Conservation (phyloP, 2,797 vertebrate genomes). For the Chaetophractus vellerosus region DNA sequence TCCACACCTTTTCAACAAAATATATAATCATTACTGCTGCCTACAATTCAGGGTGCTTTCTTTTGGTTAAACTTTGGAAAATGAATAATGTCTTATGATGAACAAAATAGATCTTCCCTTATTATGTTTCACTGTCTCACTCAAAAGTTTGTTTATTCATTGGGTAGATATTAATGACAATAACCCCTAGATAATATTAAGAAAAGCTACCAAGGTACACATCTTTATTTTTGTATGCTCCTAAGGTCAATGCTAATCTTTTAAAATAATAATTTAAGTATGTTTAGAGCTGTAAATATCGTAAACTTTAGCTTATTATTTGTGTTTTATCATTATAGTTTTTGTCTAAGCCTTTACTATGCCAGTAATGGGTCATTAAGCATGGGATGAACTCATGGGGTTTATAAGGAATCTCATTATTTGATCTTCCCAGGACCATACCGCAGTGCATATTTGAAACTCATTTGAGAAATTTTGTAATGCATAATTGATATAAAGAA, state of each 20-base stretch:
- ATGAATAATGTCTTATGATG: neutral
- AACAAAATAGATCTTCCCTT: neutral
- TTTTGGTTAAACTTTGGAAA: slow-evolving; percentile 41
- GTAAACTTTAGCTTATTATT: slow-evolving; percentile 15
- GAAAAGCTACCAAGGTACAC: neutral
- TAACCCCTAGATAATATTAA: neutral
- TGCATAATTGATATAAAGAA: slow-evolving; percentile 35
- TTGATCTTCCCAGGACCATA: neutral
- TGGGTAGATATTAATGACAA: slow-evolving; percentile 5
- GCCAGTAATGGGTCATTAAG: slow-evolving; percentile 34
- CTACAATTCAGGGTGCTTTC: slow-evolving; percentile 4
- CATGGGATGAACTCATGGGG: neutral
- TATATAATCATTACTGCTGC: neutral
- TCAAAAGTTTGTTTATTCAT: slow-evolving; percentile 47
- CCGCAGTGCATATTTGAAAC: neutral
- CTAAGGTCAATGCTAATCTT: slow-evolving; percentile 46
- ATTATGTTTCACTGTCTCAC: neutral
- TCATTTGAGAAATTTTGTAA: slow-evolving; percentile 52
- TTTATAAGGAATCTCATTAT: neutral
- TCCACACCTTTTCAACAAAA: neutral
- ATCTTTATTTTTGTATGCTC: neutral
- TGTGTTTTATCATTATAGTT: slow-evolving; percentile 38
- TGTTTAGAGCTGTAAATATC: slow-evolving; percentile 34
- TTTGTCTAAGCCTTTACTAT: slow-evolving; percentile 33
- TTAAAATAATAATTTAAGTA: slow-evolving; percentile 54